Evolutionary conservation across 2,113 vertebrate species (phyloP), one percentile per base, ranked within the genome.

Genomic region (Tragelaphus scriptus): DNA sequence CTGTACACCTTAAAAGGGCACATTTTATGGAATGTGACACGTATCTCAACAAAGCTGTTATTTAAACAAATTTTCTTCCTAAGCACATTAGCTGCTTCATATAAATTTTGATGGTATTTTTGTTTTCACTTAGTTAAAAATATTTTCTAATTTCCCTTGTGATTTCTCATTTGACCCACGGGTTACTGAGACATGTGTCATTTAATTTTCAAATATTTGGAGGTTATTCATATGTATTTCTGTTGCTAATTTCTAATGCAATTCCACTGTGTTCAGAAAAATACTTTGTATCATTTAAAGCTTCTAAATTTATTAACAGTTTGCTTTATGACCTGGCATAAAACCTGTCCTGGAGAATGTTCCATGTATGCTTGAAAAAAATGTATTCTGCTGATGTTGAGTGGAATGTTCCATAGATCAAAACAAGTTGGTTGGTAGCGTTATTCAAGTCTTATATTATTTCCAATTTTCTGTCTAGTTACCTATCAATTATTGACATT

Each of bases 121-220:
- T 85, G 71, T 80, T 97, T 91, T 91, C 81, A 91, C 75, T 97
- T 65, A 85, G n/a, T 81, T 71, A 95, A 92, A 97, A 88, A 85
- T 81, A 87, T 90, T 95, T 91, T 91, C 58, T 85, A 71, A 81
- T 91, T 88, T 96, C 47, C 53, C 88, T 75, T 91, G 51, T 95
- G 87, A 95, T 23, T 89, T 96, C 51, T 90, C 85, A 4, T 58
- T 85, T 97, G 85, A 94, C 47, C 55, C 12, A 51, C 11, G 10
- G 25, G 16, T 65, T 86, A 86, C 47, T 51, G 23, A 90, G 85
- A 87, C 8, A 61, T 75, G 19, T n/a, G 30, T 88, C 85, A 68
- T 88, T 91, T 96, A 58, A 95, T 93, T 93, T 96, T 47, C 68
- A 96, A 85, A 86, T 80, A 95, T 81, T 85, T 96, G 15, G 58